Percentiles rank a stretch among this genome's conserved stretches.
Evolutionary conservation across 2,888 invertebrate genomes (phyloP).

Genomic region (Melieria crassipennis): DNA sequence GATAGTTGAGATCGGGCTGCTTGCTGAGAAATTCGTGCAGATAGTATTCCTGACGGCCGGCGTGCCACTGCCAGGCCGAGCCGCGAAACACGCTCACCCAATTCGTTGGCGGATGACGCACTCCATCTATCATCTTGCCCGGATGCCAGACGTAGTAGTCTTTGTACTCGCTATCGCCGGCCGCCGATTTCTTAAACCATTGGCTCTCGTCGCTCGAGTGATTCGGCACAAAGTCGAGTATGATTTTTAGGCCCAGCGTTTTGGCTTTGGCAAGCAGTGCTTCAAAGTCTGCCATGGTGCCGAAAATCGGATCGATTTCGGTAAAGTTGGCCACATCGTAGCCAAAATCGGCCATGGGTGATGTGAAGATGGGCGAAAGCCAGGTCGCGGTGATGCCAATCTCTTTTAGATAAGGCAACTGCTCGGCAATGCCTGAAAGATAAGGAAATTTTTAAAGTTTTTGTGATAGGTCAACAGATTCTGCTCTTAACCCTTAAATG

Average conservation of each 20-base stretch:
- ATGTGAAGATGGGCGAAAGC: conserved; percentile 79
- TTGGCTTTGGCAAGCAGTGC: conserved; percentile 69
- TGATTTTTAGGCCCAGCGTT: conserved; percentile 70
- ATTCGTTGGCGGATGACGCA: conserved; percentile 74
- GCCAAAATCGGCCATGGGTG: conserved; percentile 82
- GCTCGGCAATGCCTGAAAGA: conserved; percentile 70
- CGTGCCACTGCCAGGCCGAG: conserved; percentile 77
- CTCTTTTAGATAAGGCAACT: conserved; percentile 74
- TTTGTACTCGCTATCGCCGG: conserved; percentile 71
- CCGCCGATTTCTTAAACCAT: conserved; percentile 84
- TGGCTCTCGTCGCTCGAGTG: conserved; percentile 83
- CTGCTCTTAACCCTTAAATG: too few species aligned
- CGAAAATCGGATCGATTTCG: conserved; percentile 75
- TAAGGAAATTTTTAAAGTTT: neutral
- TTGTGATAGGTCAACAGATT: too few species aligned
- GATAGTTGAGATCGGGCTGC: conserved; percentile 76
- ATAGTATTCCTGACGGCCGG: conserved; percentile 70
- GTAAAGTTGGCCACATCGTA: conserved; percentile 80
- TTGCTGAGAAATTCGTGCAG: conserved; percentile 72
- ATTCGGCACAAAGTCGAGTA: conserved; percentile 78
- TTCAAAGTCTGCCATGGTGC: conserved; percentile 77
- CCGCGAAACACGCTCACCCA: conserved; percentile 70
- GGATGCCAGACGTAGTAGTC: conserved; percentile 83
- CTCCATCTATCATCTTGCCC: conserved; percentile 59
- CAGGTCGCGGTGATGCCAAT: conserved; percentile 76